Evolutionary conservation across 2,797 vertebrate species (phyloP), one percentile per base, ranked within the genome.

Genomic region (Ctenochaetus hawaiiensis): DNA sequence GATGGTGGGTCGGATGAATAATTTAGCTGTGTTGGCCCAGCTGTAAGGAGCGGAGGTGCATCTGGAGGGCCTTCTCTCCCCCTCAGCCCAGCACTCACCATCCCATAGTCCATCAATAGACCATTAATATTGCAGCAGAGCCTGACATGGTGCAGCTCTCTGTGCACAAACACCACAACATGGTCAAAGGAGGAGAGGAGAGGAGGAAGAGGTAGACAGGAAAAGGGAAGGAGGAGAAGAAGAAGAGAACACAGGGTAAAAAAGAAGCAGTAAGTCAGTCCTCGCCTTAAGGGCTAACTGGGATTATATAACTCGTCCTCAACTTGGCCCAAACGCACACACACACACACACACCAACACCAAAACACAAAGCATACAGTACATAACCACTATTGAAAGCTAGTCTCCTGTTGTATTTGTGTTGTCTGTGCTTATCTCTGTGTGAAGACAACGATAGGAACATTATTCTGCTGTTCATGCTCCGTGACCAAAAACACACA

Each of bases 101-200:
- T 89, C 89, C 91, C 90, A 85, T 84, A 93, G 90, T 92, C 93
- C 94, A 94, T 94, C 94, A 95, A 93, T 94, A 93, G 89, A 88
- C 77, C 91, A 95, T 95, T 93, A 95, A 94, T 95, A 94, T 94
- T 95, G 92, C 91, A 94, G 83, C 78, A 82, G 51, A 68, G 72
- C 80, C 88, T 91, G 91, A 92, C 89, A 85, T 78, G 47, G 87
- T 82, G 87, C 84, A 77, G 84, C 84, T 81, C 75, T 82, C 79
- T 47, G 13, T 75, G 85, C 84, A 90, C 91, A 84, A 80, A 81
- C 84, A 84, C 83, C 78, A 81, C 83, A 86, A 85, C 79, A 77
- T 58, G 78, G 77, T 80, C 63, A 78, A 51, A 34, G 30, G 30
- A 34, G 30, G 30, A 34, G 30, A 34, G 30, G 30, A 30, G 30